Evolutionary conservation across 2,797 vertebrate species (phyloP), one percentile per base, ranked within the genome.

Genomic region (Cuculus canorus): DNA sequence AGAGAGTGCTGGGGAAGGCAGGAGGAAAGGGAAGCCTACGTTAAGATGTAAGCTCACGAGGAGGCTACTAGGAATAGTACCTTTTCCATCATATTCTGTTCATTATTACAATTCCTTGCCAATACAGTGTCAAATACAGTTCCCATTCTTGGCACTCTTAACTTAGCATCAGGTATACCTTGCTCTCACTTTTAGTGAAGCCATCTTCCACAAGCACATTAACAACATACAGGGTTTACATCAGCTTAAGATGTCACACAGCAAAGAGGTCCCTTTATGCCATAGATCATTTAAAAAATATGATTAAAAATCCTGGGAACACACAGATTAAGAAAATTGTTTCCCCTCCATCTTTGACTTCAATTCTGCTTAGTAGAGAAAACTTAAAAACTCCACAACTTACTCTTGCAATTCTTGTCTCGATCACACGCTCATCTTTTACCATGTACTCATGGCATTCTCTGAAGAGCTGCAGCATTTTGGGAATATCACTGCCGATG

Each of bases 381-480:
- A 53, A 30, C 12, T 60, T 8, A 63, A 50, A 41, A 81, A 64
- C n/a, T 64, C 32, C 17, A 52, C 72, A 91, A 98, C 98, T 93
- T 97, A 99, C 99, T 95, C 86, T 98, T 52, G 98, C 99, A 84
- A 99, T 98, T 97, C 98, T 98, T 10, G 98, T 99, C 88, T 96
- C 32, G 37, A 99, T 77, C 13, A 97, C 87, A 81, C 79, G 92
- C 35, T 98, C 98, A 0, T 97, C 86, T 95, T 98, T 94, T 59
- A 99, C 99, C 6, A 50, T 1, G 89, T 99, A 99, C 95, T 99
- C 98, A 4, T 98, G 98, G 53, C 99, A 98, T 10, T 70, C 97
- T 97, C 96, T 98, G 95, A 98, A 99, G 79, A 98, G 80, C 10
- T 97, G 76, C 96, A 99, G 41, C 98, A 99, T 99, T 96, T 98